These are phyloP conservation scores for Drosophila mercatorum DNA, from an alignment of 2,888 invertebrate species.

Conservation along the genomic window DNA sequence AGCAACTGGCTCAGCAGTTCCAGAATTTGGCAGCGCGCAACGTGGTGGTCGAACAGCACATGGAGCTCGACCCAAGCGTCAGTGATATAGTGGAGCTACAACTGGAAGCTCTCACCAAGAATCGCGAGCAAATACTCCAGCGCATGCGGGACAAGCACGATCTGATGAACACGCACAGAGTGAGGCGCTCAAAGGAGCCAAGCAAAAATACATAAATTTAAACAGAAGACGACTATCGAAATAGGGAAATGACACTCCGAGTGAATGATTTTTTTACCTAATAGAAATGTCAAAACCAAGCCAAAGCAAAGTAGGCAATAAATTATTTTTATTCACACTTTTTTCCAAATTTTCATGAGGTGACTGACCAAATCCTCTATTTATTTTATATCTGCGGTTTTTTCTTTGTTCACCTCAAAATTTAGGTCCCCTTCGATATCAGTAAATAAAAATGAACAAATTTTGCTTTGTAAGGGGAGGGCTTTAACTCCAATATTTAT, in stretches of 20 bases:
- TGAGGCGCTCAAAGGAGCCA: slow-evolving; percentile 11
- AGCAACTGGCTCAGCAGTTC: slow-evolving; percentile 40
- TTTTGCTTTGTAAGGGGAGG: neutral
- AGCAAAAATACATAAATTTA: slow-evolving; percentile 28
- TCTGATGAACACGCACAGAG: slow-evolving; percentile 17
- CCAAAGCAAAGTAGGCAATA: neutral
- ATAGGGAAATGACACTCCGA: neutral
- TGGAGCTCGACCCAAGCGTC: slow-evolving; percentile 18
- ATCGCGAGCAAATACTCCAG: slow-evolving; percentile 31
- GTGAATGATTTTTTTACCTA: neutral
- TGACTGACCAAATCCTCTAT: neutral
- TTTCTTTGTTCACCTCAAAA: neutral
- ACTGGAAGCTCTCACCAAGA: slow-evolving; percentile 28
- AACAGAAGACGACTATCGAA: neutral
- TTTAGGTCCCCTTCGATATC: neutral
- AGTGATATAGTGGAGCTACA: slow-evolving; percentile 44
- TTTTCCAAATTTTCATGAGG: neutral
- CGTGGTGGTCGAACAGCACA: slow-evolving; percentile 7
- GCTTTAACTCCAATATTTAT: neutral
- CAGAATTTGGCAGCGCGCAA: slow-evolving; percentile 21
- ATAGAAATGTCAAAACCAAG: neutral
- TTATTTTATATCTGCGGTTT: neutral
- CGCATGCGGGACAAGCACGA: slow-evolving; percentile 40
- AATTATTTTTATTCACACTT: neutral
- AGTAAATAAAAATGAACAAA: neutral